A percentile compares a stretch with the other conserved stretches of the same genome.
Conservation (phyloP, 30 jellyfish, hydroid and myxozoan species). For the Turritopsis rubra region DNA sequence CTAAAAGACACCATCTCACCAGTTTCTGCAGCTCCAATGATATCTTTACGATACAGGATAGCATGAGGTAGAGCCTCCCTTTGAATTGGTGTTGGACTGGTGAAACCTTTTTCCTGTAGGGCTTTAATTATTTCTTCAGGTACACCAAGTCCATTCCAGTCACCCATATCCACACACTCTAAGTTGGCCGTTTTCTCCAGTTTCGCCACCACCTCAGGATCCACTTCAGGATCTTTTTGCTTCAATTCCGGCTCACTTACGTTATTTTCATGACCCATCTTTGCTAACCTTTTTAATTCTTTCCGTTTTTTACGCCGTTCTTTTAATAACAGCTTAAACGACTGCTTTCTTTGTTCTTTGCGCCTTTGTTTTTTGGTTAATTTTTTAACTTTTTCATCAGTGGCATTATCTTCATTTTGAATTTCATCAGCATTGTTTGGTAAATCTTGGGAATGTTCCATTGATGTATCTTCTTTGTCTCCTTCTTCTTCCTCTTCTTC, state of each 20-base stretch:
- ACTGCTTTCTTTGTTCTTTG: conserved; percentile 14
- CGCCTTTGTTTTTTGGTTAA: conserved; percentile 18
- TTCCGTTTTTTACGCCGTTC: conserved; percentile 21
- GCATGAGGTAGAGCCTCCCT: conserved; percentile 66
- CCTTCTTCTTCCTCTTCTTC: not conserved
- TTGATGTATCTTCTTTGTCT: not conserved
- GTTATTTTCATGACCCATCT: not conserved
- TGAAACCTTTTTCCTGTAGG: conserved; percentile 52
- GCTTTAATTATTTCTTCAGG: conserved; percentile 67
- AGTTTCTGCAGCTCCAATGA: conserved; percentile 98
- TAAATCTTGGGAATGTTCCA: not conserved
- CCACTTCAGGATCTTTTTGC: not conserved
- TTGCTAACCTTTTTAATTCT: conserved; percentile 18
- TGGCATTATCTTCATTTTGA: not conserved
- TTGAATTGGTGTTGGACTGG: conserved; percentile 84
- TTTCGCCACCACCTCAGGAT: not conserved
- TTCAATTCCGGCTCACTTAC: not conserved
- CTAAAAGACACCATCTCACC: conserved; percentile 30
- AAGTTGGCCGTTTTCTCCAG: not conserved
- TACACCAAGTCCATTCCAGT: conserved; percentile 79
- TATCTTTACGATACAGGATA: conserved; percentile 56
- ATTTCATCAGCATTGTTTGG: not conserved
- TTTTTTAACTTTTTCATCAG: conserved; percentile 12
- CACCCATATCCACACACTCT: conserved; percentile 55
- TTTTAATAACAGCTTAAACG: conserved; percentile 18